Evolutionary conservation across 2,797 vertebrate species (phyloP).

Genomic region (Pangasius larnaudii): DNA sequence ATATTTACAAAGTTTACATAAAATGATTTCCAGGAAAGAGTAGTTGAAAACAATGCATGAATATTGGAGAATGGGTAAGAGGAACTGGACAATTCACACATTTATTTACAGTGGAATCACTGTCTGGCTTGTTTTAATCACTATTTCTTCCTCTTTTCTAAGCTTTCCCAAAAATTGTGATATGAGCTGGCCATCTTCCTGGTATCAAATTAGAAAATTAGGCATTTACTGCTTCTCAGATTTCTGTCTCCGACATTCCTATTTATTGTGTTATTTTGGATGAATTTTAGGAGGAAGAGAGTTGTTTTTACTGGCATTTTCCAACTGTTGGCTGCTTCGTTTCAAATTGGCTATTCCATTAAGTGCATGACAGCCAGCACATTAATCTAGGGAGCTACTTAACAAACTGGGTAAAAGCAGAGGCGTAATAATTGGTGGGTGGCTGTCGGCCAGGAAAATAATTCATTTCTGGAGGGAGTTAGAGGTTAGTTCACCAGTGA

Average conservation of each 20-base stretch:
- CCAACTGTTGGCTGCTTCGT: conserved; percentile 55
- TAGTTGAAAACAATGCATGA: not conserved
- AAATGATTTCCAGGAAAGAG: conserved; percentile 14
- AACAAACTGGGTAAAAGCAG: conserved; percentile 39
- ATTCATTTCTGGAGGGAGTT: conserved; percentile 40
- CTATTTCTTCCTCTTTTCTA: conserved; percentile 62
- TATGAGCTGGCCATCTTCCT: conserved; percentile 67
- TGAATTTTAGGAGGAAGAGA: conserved; percentile 62
- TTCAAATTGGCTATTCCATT: conserved; percentile 59
- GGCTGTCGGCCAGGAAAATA: conserved; percentile 43
- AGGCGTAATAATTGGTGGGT: conserved; percentile 48
- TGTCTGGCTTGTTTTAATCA: conserved; percentile 61
- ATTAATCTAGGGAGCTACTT: conserved; percentile 49
- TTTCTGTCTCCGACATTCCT: conserved; percentile 69
- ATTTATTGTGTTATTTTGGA: conserved; percentile 68
- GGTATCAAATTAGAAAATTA: conserved; percentile 69
- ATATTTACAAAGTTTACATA: conserved; percentile 14
- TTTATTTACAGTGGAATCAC: conserved; percentile 67
- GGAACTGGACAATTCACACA: conserved; percentile 51
- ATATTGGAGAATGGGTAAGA: conserved; percentile 4
- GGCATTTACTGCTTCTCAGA: conserved; percentile 68
- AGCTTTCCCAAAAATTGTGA: conserved; percentile 56
- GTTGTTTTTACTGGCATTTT: conserved; percentile 67
- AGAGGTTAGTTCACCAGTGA: conserved; percentile 25
- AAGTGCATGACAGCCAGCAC: conserved; percentile 40